A percentile compares a stretch with the other conserved stretches of the same genome.
Evolutionary conservation across 92 coral and sea anemone species (phyloP).

Genomic region (Zoanthus sociatus): DNA sequence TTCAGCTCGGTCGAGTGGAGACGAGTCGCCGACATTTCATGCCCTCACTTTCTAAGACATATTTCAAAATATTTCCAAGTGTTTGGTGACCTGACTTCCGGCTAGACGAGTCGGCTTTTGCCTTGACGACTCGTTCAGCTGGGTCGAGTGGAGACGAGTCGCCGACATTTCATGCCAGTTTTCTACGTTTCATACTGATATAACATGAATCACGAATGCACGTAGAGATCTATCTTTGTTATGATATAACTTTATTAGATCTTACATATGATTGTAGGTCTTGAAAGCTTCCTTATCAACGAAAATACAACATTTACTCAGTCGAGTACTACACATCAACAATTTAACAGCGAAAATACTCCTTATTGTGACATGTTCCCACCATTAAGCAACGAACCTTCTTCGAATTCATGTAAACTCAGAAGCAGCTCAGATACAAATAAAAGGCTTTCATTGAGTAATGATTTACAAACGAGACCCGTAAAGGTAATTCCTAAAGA

Average conservation of each 20-base stretch:
- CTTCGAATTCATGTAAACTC: neutral
- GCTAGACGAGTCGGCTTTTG: no score
- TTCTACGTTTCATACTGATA: neutral
- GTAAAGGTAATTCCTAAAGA: neutral
- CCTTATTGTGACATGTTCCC: conserved; percentile 15
- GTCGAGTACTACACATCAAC: neutral
- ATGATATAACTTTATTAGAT: neutral
- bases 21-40: no score
- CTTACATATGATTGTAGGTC: neutral
- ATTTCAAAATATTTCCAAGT: no score
- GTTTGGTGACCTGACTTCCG: no score
- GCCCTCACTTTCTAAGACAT: no score
- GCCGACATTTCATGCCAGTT: no score
- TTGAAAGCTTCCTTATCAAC: neutral
- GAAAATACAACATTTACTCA: neutral
- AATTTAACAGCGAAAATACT: neutral
- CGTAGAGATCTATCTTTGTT: no score
- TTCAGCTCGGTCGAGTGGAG: no score
- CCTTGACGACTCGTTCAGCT: no score
- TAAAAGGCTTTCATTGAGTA: neutral
- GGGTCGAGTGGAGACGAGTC: no score
- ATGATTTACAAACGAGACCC: neutral
- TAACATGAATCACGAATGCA: no score
- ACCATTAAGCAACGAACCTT: neutral
- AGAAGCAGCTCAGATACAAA: neutral